phyloP scores from a whole-genome alignment of 1,140 invertebrate species.

The Polypedilum pembai region DNA sequence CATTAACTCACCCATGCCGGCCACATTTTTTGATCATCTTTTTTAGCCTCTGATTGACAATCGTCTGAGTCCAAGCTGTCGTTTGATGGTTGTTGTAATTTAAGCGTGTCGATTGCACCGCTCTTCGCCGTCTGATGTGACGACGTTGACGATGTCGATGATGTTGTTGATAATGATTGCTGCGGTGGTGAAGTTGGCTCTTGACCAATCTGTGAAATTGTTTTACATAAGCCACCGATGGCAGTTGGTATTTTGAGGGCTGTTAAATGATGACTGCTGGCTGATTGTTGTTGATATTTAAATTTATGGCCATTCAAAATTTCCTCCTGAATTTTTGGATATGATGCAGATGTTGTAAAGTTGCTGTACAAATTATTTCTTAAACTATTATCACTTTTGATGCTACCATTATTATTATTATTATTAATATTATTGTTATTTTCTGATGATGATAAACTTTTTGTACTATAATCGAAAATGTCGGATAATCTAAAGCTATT shows the following conservation, averaged over 20 bases:
- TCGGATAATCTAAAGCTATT: conserved; percentile 7
- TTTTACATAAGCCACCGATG: conserved; percentile 52
- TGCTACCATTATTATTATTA: too few species aligned
- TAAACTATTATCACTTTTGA: conserved; percentile 24
- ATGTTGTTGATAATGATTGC: conserved; percentile 31
- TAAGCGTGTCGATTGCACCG: conserved; percentile 40
- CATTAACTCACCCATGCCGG: conserved; percentile 80
- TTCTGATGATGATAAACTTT: conserved; percentile 5
- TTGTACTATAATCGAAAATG: conserved; percentile 25
- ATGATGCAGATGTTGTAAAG: conserved; percentile 41
- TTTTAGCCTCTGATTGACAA: conserved; percentile 41
- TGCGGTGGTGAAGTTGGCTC: conserved; percentile 30
- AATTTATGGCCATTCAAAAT: conserved; percentile 36
- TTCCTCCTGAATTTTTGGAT: conserved; percentile 43
- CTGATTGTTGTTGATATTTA: conserved; percentile 30
- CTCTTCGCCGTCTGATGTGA: conserved; percentile 39
- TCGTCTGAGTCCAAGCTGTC: conserved; percentile 41
- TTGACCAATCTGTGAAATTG: conserved; percentile 55
- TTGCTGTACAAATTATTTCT: conserved; percentile 19
- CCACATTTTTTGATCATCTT: conserved; percentile 53
- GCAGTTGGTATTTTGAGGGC: conserved; percentile 40
- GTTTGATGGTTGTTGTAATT: conserved; percentile 41
- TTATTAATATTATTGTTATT: background rate
- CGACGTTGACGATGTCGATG: conserved; percentile 37
- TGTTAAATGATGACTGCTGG: conserved; percentile 28